These are phyloP conservation scores for Epinotia brunnichana DNA, from an alignment of 2,888 invertebrate species.

Conservation along the genomic window DNA sequence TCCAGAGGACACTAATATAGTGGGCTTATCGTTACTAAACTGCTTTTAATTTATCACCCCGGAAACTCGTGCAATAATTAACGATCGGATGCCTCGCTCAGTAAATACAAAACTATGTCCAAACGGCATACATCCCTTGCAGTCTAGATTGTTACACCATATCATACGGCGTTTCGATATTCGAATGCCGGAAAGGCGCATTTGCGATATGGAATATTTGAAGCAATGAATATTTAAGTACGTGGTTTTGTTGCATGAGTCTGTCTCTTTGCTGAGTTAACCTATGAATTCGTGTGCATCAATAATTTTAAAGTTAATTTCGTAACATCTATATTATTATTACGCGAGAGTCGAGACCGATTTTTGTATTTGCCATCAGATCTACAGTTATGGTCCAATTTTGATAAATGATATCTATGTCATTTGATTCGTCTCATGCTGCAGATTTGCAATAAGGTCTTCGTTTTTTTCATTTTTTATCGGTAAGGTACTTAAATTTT, in stretches of 20 bases:
- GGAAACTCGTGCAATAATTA: slow-evolving; percentile 33
- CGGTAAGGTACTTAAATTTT: no score
- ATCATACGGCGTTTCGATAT: slow-evolving; percentile 3
- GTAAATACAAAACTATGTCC: slow-evolving; percentile 1
- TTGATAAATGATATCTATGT: no score
- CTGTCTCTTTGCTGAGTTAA: background rate
- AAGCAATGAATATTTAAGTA: slow-evolving; percentile 6
- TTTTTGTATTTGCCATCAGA: no score
- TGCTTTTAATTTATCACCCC: slow-evolving; percentile 29
- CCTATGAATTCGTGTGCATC: background rate
- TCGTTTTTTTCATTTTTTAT: no score
- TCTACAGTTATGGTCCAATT: no score
- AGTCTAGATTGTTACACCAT: background rate
- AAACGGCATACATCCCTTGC: background rate
- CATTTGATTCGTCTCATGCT: no score
- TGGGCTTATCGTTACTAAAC: slow-evolving; percentile 24
- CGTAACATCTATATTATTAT: no score
- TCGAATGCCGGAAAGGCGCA: slow-evolving; percentile 15
- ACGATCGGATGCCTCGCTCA: slow-evolving; percentile 15
- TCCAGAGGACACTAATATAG: slow-evolving; percentile 14
- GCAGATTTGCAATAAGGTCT: no score
- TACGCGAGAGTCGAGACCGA: no score
- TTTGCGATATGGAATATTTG: slow-evolving; percentile 17
- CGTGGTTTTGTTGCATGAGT: background rate
- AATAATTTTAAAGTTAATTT: background rate